Percentiles rank a stretch among this genome's conserved stretches.
Conservation (phyloP, 2,113 vertebrate species). For the Excalfactoria chinensis region DNA sequence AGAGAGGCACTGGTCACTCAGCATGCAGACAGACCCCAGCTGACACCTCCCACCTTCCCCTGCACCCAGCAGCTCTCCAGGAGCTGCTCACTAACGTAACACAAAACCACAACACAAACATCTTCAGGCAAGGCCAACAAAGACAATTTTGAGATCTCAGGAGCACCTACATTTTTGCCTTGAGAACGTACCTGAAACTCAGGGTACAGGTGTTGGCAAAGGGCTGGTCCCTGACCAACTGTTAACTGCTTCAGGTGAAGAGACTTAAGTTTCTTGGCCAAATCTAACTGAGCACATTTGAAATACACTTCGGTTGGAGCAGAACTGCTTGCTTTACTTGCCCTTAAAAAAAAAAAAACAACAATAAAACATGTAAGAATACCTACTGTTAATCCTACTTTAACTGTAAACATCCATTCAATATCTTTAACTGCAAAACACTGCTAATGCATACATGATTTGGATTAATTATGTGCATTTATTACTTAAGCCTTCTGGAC, state of each 20-base stretch:
- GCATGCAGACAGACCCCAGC: not conserved
- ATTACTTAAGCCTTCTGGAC: slow-evolving; percentile 6
- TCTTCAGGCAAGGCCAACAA: not conserved
- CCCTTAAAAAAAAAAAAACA: not conserved
- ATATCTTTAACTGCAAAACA: slow-evolving; percentile 46
- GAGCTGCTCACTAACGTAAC: not conserved
- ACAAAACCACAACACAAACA: not conserved
- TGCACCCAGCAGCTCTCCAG: not conserved
- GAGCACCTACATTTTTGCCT: not conserved
- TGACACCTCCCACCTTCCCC: not conserved
- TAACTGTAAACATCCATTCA: slow-evolving; percentile 66
- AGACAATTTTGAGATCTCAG: not conserved
- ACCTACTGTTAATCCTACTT: slow-evolving; percentile 15
- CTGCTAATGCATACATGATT: not conserved
- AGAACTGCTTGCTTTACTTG: not conserved
- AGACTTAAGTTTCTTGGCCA: not conserved
- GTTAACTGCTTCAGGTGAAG: not conserved
- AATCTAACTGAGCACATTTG: not conserved
- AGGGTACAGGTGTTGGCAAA: not conserved
- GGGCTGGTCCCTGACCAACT: not conserved
- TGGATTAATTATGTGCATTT: slow-evolving; percentile 35
- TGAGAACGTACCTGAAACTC: rapidly evolving
- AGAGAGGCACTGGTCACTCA: rapidly evolving
- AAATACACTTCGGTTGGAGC: not conserved
- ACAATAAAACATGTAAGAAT: not conserved